phyloP scores from a whole-genome alignment of 2,888 invertebrate genomes.

The Brachylomia viminalis region DNA sequence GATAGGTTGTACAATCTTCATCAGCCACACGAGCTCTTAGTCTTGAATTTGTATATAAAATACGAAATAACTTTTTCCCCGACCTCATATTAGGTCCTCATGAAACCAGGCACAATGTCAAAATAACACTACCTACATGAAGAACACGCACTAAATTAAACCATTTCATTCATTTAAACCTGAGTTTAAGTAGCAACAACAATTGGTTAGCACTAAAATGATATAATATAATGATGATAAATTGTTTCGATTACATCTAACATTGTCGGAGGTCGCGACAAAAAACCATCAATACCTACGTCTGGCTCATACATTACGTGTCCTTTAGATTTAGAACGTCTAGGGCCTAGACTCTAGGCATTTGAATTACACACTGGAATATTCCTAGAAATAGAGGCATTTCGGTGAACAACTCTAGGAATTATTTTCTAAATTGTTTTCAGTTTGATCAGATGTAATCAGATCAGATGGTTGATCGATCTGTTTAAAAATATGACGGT shows the following conservation, averaged over 20 bases:
- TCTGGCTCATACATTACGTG: conserved; percentile 24
- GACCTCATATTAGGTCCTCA: too few relatives aligned
- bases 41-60: too few relatives aligned
- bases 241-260: conserved; percentile 30
- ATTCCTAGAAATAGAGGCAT: not conserved
- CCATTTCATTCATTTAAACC: conserved; percentile 11
- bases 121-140: conserved; percentile 4
- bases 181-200: not conserved
- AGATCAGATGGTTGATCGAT: too few relatives aligned
- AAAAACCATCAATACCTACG: conserved; percentile 13
- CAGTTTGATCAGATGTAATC: not conserved
- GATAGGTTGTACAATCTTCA: too few relatives aligned
- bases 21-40: too few relatives aligned
- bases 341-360: not conserved
- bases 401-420: not conserved
- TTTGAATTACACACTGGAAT: not conserved
- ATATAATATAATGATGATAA: not conserved
- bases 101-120: not conserved
- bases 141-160: not conserved
- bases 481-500: not conserved
- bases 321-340: not conserved
- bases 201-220: too few relatives aligned
- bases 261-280: conserved; percentile 9
- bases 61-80: too few relatives aligned
- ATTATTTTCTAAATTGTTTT: not conserved